phyloP scores from a whole-genome alignment of 1,140 invertebrate genomes.

The Lineus longissimus region DNA sequence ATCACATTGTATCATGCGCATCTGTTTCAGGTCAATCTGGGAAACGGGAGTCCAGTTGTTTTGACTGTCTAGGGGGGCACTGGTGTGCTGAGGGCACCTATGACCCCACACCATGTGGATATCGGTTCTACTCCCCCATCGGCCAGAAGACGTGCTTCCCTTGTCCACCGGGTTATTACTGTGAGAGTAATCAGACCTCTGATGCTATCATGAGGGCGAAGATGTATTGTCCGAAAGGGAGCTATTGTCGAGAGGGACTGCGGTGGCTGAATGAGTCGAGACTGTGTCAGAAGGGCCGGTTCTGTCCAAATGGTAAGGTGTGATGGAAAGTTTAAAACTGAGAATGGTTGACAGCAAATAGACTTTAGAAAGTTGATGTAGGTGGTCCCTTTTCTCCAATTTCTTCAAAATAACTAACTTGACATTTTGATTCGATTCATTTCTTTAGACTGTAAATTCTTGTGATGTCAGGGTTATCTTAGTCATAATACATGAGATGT shows the following conservation, averaged over 20 bases:
- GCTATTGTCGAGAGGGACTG: conserved; percentile 46
- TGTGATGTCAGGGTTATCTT: too few relatives aligned
- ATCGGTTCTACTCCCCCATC: conserved; percentile 33
- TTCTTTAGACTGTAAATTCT: too few relatives aligned
- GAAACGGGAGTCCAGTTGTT: conserved; percentile 41
- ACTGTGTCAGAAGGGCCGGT: too few relatives aligned
- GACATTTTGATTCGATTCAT: too few relatives aligned
- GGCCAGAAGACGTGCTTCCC: conserved; percentile 32
- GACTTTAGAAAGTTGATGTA: too few relatives aligned
- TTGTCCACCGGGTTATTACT: conserved; percentile 48
- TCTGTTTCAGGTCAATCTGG: conserved; percentile 25
- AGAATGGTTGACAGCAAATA: too few relatives aligned
- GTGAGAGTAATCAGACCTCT: conserved; percentile 45
- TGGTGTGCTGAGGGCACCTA: conserved; percentile 35
- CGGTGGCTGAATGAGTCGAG: background rate
- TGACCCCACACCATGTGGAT: conserved; percentile 30
- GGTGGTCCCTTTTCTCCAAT: too few relatives aligned
- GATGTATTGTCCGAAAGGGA: conserved; percentile 34
- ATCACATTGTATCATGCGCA: too few relatives aligned
- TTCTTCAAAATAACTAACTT: too few relatives aligned
- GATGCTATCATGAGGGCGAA: conserved; percentile 39
- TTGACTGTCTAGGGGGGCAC: conserved; percentile 40
- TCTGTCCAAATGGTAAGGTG: too few relatives aligned
- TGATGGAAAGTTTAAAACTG: too few relatives aligned
- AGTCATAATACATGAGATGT: too few relatives aligned